phyloP scores from a whole-genome alignment of 2,888 invertebrate species.

The Oligia strigilis region DNA sequence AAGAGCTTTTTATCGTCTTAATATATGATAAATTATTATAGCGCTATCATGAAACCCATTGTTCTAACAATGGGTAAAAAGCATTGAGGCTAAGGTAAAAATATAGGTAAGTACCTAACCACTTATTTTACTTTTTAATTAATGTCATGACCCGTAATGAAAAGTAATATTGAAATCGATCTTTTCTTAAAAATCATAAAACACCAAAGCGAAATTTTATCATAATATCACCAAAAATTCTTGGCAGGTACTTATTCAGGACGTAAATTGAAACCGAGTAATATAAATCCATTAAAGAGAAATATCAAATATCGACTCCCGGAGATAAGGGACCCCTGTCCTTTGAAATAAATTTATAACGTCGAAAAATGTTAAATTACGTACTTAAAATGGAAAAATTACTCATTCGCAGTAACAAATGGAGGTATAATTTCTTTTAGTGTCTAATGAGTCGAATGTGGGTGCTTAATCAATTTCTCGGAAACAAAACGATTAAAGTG shows the following conservation, averaged over 20 bases:
- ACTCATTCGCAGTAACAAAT: slow-evolving; percentile 66
- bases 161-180: slow-evolving; percentile 40
- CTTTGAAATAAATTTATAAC: slow-evolving; percentile 77
- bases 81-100: neutral
- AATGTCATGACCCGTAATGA: slow-evolving; percentile 6
- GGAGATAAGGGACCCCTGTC: slow-evolving; percentile 75
- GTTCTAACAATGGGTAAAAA: neutral
- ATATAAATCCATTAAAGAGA: slow-evolving; percentile 82
- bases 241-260: slow-evolving; percentile 74
- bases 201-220: slow-evolving; percentile 57
- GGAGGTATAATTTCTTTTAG: slow-evolving; percentile 66
- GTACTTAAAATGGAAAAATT: slow-evolving; percentile 66
- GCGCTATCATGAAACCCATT: neutral
- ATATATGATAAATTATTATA: slow-evolving; percentile 1
- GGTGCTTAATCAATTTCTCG: slow-evolving; percentile 81
- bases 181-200: slow-evolving; percentile 47
- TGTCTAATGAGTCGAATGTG: slow-evolving; percentile 72
- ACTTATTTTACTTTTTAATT: slow-evolving; percentile 10
- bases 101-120: too few relatives aligned
- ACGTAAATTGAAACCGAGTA: slow-evolving; percentile 82
- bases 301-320: slow-evolving; percentile 79
- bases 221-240: slow-evolving; percentile 66
- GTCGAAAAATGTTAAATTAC: slow-evolving; percentile 70
- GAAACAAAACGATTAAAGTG: slow-evolving; percentile 83
- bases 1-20: slow-evolving; percentile 9